Evolutionary conservation across 2,113 vertebrate genomes (phyloP).

Genomic region (Phodopus roborovskii): DNA sequence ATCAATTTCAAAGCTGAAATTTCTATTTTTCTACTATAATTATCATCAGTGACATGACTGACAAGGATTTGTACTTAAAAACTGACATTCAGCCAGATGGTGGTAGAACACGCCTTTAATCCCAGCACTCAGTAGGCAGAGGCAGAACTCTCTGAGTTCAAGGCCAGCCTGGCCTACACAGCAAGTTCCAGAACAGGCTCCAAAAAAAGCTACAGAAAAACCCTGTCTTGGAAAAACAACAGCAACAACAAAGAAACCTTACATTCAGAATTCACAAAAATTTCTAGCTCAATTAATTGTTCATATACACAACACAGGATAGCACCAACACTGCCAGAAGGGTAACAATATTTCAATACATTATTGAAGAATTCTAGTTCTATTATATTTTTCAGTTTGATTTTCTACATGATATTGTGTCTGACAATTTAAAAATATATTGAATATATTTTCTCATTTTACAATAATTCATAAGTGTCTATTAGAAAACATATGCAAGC

Average conservation of each 20-base stretch:
- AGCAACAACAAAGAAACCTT: neutral
- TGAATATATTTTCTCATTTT: neutral
- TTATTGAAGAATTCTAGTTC: neutral
- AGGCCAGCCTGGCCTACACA: no score
- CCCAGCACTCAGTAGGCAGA: no score
- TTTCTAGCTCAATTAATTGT: neutral
- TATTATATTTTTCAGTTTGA: neutral
- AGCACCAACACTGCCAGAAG: neutral
- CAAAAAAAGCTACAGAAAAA: no score
- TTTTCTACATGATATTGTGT: neutral
- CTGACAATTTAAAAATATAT: neutral
- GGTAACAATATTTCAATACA: neutral
- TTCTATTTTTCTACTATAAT: neutral
- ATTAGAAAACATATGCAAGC: neutral
- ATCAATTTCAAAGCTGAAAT: slow-evolving; percentile 6
- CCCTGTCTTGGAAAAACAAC: no score
- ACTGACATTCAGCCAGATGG: fast-evolving
- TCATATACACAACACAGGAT: neutral
- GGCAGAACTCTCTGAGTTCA: no score
- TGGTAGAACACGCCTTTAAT: no score
- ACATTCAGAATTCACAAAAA: neutral
- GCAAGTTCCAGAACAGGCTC: no score
- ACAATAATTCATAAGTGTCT: neutral
- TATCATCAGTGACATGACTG: neutral
- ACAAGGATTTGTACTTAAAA: slow-evolving; percentile 13